Evolutionary conservation across 2,888 invertebrate genomes (phyloP).

Genomic region (Iphiclides podalirius): DNA sequence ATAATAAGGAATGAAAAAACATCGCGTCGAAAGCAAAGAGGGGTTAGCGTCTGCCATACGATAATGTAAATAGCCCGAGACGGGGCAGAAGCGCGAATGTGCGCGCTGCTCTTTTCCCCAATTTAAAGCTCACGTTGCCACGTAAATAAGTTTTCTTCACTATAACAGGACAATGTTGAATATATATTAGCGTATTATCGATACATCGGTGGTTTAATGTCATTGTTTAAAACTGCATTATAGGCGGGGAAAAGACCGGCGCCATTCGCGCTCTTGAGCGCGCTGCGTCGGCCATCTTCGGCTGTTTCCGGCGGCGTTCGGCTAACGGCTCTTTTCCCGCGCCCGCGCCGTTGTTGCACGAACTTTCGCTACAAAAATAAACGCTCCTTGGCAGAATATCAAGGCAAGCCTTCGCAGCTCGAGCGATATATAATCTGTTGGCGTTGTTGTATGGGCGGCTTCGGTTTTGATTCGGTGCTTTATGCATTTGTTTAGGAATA

Average conservation of each 20-base stretch:
- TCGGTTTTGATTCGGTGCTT: too few relatives aligned
- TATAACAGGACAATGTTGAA: too few relatives aligned
- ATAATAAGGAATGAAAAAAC: conserved; percentile 76
- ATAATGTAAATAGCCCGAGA: conserved; percentile 59
- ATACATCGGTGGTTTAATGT: too few relatives aligned
- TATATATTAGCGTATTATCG: too few relatives aligned
- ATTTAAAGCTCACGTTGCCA: too few relatives aligned
- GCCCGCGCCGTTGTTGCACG: conserved; percentile 51
- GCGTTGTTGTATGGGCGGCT: conserved; percentile 63
- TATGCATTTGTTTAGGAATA: too few relatives aligned
- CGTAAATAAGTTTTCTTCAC: too few relatives aligned
- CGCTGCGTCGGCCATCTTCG: conserved; percentile 58
- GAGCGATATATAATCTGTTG: conserved; percentile 49
- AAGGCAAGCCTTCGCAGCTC: conserved; percentile 73
- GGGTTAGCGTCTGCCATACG: conserved; percentile 66
- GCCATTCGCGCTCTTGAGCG: conserved; percentile 48
- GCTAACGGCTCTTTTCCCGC: conserved; percentile 70
- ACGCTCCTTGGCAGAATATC: conserved; percentile 76
- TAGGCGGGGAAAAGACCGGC: conserved; percentile 22
- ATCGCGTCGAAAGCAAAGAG: conserved; percentile 48
- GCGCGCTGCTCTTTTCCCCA: background rate
- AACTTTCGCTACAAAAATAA: conserved; percentile 78
- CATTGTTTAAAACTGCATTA: too few relatives aligned
- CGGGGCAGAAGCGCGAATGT: conserved; percentile 47
- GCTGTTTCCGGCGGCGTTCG: conserved; percentile 58